A percentile compares a stretch with the other conserved stretches of the same genome.
Conservation (phyloP, 2,888 invertebrate species). For the Chromoteleia sp. region DNA sequence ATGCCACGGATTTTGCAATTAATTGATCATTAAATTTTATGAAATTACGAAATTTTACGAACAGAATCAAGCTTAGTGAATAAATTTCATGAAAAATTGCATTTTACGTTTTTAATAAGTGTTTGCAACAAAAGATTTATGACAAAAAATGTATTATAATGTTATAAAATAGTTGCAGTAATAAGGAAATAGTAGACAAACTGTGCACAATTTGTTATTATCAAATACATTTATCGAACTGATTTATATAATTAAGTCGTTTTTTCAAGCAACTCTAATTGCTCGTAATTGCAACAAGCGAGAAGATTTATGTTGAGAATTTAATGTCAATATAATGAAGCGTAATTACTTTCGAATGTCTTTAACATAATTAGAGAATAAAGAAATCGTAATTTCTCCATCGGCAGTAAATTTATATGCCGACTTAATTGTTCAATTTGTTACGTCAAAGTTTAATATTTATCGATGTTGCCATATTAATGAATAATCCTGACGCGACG, state of each 20-base stretch:
- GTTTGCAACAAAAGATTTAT: too few relatives aligned
- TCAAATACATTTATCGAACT: constrained; percentile 2
- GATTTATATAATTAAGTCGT: constrained; percentile 77
- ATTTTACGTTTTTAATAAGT: too few relatives aligned
- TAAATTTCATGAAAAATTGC: too few relatives aligned
- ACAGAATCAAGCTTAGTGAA: too few relatives aligned
- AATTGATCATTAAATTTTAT: not conserved
- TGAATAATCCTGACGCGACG: constrained; percentile 51
- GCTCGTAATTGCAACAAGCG: constrained; percentile 76
- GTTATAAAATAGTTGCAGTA: not conserved
- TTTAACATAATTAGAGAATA: constrained; percentile 33
- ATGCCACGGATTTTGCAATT: constrained; percentile 6
- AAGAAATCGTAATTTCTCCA: constrained; percentile 41
- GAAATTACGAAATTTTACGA: too few relatives aligned
- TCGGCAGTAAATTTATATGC: constrained; percentile 32
- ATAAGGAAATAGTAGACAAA: constrained; percentile 10
- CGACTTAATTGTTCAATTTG: constrained; percentile 31
- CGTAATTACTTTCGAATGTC: constrained; percentile 39
- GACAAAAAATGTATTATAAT: not conserved
- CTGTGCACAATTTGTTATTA: not conserved
- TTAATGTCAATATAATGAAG: constrained; percentile 80
- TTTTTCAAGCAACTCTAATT: constrained; percentile 71
- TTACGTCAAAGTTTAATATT: constrained; percentile 45
- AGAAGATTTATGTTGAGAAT: constrained; percentile 68
- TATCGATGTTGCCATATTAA: constrained; percentile 58